A percentile compares a stretch with the other conserved stretches of the same genome.
phyloP scores from a whole-genome alignment of 2,797 vertebrate genomes.

The Anguilla pacifica region DNA sequence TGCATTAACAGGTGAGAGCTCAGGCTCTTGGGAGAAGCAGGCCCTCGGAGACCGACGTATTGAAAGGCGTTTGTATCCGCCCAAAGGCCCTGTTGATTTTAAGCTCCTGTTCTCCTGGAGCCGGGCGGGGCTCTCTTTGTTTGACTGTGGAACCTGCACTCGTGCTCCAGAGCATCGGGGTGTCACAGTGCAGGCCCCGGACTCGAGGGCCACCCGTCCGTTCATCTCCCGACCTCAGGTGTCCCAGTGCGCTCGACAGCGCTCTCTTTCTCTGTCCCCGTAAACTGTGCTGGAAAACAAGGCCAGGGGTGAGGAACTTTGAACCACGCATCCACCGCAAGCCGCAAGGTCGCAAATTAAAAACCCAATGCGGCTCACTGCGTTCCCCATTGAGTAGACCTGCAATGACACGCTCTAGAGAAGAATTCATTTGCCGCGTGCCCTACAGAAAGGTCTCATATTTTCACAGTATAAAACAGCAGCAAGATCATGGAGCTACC shows the following conservation, averaged over 20 bases:
- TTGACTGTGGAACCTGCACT: background rate
- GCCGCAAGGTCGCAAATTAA: background rate
- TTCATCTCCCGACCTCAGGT: background rate
- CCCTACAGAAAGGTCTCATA: background rate
- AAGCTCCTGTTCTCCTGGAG: background rate
- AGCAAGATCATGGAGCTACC: background rate
- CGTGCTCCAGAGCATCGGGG: background rate
- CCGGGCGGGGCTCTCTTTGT: background rate
- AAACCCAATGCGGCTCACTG: background rate
- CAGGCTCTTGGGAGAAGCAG: conserved; percentile 50
- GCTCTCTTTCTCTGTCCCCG: background rate
- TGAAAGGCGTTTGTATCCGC: conserved; percentile 61
- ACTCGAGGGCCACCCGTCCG: background rate
- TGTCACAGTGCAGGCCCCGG: background rate
- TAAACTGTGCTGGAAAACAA: background rate
- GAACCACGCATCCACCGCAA: background rate
- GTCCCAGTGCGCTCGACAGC: background rate
- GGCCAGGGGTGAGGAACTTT: conserved; percentile 10
- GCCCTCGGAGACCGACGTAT: conserved; percentile 51
- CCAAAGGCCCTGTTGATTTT: conserved; percentile 37
- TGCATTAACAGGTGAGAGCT: conserved; percentile 58
- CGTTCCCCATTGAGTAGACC: background rate
- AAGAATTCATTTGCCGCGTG: background rate
- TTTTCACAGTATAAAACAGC: background rate
- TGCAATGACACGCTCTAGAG: background rate